phyloP scores from a whole-genome alignment of 2,888 invertebrate species.

The Folsomia candida region DNA sequence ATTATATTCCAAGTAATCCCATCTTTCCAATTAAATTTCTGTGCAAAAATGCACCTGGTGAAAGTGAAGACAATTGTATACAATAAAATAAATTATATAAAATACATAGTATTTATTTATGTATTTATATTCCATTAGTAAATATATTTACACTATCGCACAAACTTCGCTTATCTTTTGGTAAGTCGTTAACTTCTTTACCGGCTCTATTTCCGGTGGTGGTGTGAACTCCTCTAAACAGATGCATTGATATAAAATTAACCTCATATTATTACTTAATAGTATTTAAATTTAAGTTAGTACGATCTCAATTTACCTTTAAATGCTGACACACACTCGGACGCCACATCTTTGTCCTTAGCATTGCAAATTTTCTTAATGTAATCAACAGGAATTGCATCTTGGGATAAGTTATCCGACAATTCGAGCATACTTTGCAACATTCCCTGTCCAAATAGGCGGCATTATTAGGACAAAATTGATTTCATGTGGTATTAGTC shows the following conservation, averaged over 20 bases:
- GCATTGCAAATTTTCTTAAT: background rate
- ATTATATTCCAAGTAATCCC: no score
- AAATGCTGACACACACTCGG: background rate
- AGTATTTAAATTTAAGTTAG: background rate
- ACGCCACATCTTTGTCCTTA: background rate
- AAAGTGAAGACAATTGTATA: no score
- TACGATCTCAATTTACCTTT: background rate
- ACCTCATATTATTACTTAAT: background rate
- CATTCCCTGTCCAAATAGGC: background rate
- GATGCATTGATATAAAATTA: background rate
- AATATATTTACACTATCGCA: conserved; percentile 18
- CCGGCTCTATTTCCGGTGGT: background rate
- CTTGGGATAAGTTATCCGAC: background rate
- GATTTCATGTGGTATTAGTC: background rate
- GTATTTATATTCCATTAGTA: no score
- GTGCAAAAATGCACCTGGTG: no score
- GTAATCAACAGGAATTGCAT: conserved; percentile 5
- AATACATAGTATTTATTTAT: no score
- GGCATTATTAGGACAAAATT: background rate
- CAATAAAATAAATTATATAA: no score
- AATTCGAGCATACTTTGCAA: background rate
- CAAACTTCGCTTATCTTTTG: conserved; percentile 35
- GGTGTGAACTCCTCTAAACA: conserved; percentile 11
- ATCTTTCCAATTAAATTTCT: no score
- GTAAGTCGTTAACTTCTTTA: background rate